Evolutionary conservation across 2,797 vertebrate species (phyloP), one percentile per base, ranked within the genome.

Genomic region (Lepus oiostolus): DNA sequence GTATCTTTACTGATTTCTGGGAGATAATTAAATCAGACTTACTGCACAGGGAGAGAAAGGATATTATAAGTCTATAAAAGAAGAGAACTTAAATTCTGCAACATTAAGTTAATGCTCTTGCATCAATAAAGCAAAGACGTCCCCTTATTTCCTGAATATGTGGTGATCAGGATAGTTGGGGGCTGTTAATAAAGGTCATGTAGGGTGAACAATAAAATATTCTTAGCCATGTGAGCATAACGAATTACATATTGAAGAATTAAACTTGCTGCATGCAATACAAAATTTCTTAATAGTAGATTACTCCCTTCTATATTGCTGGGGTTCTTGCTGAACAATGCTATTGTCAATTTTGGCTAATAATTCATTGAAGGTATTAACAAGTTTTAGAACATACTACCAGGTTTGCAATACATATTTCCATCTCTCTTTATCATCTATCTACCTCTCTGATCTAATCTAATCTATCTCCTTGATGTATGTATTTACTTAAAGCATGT

Each of bases 11-110:
- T 93, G 95, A 96, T 97, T 96, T 95, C 74, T 95, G 81, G 32
- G 75, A 95, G 93, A 96, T 96, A 97, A 96, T 97, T 95, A 96
- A 96, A 95, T 95, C 91, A 96, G 81, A 89, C 24, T 92, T 89
- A 81, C 81, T 95, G 79, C 50, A 68, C 83, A 76, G 84, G 88
- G 89, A 96, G 67, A 85, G 58, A 76, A 90, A 76, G n/a, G 71
- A 68, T 95, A 95, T 90, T 88, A 52, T 68, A 88, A 87, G 83
- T 94, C 76, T 97, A 85, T 92, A 54, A 91, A 94, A 96, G 91
- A 81, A 58, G 72, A 76, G 88, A 91, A 65, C 84, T 96, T 94
- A 96, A 86, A 94, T 88, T 92, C 42, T 60, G 86, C 70, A 92
- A 93, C 92, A 96, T 93, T 93, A 93, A 77, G 67, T 82, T 96